A percentile compares a stretch with the other conserved stretches of the same genome.
Conservation (phyloP, 2,888 invertebrate species). For the Uropetala carovei region DNA sequence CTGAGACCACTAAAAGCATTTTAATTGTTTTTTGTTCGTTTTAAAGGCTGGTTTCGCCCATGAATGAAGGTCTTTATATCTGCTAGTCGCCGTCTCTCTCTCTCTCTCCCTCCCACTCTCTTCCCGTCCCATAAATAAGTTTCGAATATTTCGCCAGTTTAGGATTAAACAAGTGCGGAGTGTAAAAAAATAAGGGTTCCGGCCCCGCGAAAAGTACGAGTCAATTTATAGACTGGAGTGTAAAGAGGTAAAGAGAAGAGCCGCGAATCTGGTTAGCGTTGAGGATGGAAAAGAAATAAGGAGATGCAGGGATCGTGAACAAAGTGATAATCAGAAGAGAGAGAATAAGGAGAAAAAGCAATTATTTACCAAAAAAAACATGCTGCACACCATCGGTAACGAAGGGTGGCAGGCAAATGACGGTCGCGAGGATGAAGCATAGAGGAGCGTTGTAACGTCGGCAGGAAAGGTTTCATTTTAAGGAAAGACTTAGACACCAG, state of each 20-base stretch:
- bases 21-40: neutral
- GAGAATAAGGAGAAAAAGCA: too few species aligned
- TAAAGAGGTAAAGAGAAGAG: neutral
- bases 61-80: neutral
- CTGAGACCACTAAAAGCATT: constrained; percentile 4
- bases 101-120: neutral
- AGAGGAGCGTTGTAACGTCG: too few species aligned
- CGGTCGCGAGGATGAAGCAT: too few species aligned
- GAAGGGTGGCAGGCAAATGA: too few species aligned
- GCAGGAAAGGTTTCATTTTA: too few species aligned
- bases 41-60: neutral
- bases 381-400: too few species aligned
- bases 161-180: neutral
- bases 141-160: neutral
- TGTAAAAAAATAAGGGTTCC: neutral
- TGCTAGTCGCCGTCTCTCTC: neutral
- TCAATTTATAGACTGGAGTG: neutral
- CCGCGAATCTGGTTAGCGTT: neutral
- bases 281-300: neutral
- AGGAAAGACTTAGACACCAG: too few species aligned
- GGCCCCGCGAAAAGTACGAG: neutral
- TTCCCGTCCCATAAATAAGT: neutral
- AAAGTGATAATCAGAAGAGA: neutral
- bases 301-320: neutral
- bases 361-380: too few species aligned